These are phyloP conservation scores for Leucoptera coffeella DNA, from an alignment of 2,888 invertebrate species.

Conservation along the genomic window DNA sequence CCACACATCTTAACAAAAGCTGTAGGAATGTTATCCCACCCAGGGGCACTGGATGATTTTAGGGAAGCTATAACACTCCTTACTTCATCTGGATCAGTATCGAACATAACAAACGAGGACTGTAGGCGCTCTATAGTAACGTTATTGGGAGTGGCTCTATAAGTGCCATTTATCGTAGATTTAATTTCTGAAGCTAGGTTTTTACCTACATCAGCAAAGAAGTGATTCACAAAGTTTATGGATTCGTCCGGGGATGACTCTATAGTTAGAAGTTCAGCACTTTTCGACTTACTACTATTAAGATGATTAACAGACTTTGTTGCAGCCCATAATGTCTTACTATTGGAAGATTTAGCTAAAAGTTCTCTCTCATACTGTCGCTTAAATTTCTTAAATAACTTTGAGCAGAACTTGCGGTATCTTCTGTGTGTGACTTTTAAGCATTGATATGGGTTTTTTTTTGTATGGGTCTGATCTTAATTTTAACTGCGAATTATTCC, in stretches of 20 bases:
- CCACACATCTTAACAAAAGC: too few relatives aligned
- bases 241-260: background rate
- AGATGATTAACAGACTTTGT: too few relatives aligned
- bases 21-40: too few relatives aligned
- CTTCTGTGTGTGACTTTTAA: slow-evolving; percentile 3
- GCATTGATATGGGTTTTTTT: too few relatives aligned
- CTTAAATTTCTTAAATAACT: slow-evolving; percentile 7
- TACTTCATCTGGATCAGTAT: background rate
- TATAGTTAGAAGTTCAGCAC: background rate
- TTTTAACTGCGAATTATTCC: slow-evolving; percentile 5
- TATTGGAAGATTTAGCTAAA: slow-evolving; percentile 1
- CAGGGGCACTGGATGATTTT: too few relatives aligned
- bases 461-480: slow-evolving; percentile 2
- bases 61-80: too few relatives aligned
- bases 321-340: too few relatives aligned
- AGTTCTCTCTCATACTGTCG: slow-evolving; percentile 5
- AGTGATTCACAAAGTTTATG: background rate
- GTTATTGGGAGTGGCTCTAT: background rate
- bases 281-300: background rate
- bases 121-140: background rate
- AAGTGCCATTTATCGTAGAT: background rate
- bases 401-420: slow-evolving; percentile 6
- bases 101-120: background rate
- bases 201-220: background rate
- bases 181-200: background rate